A percentile compares a stretch with the other conserved stretches of the same genome.
Conservation (phyloP, 2,797 vertebrate species). For the Poecilia gillii region DNA sequence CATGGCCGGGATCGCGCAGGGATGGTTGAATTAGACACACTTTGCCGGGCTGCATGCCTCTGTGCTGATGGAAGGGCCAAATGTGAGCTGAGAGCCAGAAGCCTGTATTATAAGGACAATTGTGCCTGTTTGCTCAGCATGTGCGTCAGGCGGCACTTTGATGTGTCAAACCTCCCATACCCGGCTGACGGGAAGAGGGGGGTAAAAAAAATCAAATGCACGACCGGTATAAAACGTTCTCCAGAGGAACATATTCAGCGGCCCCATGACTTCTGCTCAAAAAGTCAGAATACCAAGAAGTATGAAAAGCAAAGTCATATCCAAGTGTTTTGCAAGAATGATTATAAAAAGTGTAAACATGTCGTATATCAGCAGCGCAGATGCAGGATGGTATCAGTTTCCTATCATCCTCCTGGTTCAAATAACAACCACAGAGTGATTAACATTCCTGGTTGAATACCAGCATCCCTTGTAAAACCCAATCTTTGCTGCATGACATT, state of each 20-base stretch:
- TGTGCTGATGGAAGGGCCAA: conserved; percentile 58
- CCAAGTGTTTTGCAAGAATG: conserved; percentile 5
- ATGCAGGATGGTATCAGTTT: conserved; percentile 6
- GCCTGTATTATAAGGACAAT: conserved; percentile 40
- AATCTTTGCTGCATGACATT: neutral
- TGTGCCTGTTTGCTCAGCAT: conserved; percentile 26
- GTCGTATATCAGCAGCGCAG: conserved; percentile 6
- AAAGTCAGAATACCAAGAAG: neutral
- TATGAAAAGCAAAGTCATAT: neutral
- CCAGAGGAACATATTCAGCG: conserved; percentile 18
- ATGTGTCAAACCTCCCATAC: conserved; percentile 44
- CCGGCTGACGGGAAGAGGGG: conserved; percentile 21
- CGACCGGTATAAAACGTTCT: conserved; percentile 34
- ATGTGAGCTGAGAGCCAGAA: conserved; percentile 47
- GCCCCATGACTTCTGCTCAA: conserved; percentile 10
- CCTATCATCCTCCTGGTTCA: neutral
- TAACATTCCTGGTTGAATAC: neutral
- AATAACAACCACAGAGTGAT: conserved; percentile 19
- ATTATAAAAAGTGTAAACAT: neutral
- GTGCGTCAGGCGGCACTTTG: conserved; percentile 39
- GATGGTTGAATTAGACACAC: conserved; percentile 30
- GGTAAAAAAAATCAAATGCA: conserved; percentile 1
- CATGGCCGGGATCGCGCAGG: conserved; percentile 15
- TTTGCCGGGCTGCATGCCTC: conserved; percentile 46
- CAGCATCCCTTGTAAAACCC: neutral